These are phyloP conservation scores for Acleris sparsana DNA, from an alignment of 2,888 invertebrate species.

Conservation along the genomic window DNA sequence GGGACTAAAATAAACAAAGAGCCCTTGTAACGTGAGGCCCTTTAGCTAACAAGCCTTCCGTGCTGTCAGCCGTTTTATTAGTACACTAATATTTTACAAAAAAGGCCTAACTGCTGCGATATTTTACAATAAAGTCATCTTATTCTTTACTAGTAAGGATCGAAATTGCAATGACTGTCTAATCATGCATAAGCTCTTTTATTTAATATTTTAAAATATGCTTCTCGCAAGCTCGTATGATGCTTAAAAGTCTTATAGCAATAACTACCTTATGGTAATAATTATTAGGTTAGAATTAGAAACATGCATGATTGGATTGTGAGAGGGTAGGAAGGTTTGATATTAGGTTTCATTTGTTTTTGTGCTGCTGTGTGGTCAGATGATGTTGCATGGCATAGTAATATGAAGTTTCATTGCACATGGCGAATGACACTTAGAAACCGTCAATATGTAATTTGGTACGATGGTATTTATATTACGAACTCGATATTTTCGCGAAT, in stretches of 20 bases:
- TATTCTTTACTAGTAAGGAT: too few relatives aligned
- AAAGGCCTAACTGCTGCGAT: too few relatives aligned
- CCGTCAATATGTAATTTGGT: too few relatives aligned
- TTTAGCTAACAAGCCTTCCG: conserved; percentile 25
- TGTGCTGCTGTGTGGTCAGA: conserved; percentile 6
- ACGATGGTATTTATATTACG: too few relatives aligned
- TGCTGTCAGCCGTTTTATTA: conserved; percentile 28
- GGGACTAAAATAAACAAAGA: conserved; percentile 31
- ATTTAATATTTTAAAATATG: too few relatives aligned
- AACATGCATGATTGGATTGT: not conserved
- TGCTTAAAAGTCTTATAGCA: not conserved
- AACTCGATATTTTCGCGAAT: too few relatives aligned
- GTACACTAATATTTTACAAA: not conserved
- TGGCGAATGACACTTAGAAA: too few relatives aligned
- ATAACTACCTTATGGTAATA: conserved; percentile 1
- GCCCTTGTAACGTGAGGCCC: conserved; percentile 23
- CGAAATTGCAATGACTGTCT: too few relatives aligned
- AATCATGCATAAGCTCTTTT: too few relatives aligned
- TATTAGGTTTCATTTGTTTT: conserved; percentile 19
- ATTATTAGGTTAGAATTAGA: conserved; percentile 6
- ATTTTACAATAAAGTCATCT: too few relatives aligned
- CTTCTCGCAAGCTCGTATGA: not conserved
- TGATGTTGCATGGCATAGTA: not conserved
- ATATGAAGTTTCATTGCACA: not conserved
- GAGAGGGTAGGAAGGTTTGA: not conserved